phyloP scores from a whole-genome alignment of 2,888 invertebrate genomes.

The Caenorhabditis sp. region DNA sequence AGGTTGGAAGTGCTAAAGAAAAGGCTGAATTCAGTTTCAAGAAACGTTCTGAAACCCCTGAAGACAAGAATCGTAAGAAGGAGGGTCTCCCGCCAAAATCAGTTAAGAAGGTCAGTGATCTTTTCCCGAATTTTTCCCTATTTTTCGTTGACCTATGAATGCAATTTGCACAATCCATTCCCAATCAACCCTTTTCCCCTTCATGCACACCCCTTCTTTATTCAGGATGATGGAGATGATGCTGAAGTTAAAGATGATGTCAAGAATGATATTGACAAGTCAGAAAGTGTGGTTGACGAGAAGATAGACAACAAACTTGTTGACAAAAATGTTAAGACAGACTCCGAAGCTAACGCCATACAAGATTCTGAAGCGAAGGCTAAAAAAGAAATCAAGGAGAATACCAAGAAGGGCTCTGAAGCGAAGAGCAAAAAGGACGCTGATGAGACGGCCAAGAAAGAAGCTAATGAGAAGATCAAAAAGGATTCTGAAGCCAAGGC shows the following conservation, averaged over 20 bases:
- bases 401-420: constrained; percentile 11
- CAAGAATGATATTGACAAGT: background rate
- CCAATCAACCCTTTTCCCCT: constrained; percentile 15
- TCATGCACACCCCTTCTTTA: constrained; percentile 30
- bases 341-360: constrained; percentile 8
- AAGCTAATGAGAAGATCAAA: background rate
- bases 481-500: background rate
- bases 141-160: background rate
- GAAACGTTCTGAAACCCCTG: constrained; percentile 45
- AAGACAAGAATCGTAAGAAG: constrained; percentile 32
- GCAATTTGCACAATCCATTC: background rate
- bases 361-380: background rate
- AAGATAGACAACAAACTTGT: background rate
- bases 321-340: constrained; percentile 12
- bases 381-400: constrained; percentile 4
- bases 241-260: background rate
- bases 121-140: background rate
- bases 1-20: constrained; percentile 46
- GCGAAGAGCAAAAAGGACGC: constrained; percentile 4
- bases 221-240: constrained; percentile 29
- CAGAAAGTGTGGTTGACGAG: constrained; percentile 6
- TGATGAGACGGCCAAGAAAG: background rate
- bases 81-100: constrained; percentile 41
- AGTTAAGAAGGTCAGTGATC: background rate
- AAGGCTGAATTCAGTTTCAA: constrained; percentile 52